Evolutionary conservation across 2,113 vertebrate species (phyloP).

Genomic region (Rousettus leschenaultii): DNA sequence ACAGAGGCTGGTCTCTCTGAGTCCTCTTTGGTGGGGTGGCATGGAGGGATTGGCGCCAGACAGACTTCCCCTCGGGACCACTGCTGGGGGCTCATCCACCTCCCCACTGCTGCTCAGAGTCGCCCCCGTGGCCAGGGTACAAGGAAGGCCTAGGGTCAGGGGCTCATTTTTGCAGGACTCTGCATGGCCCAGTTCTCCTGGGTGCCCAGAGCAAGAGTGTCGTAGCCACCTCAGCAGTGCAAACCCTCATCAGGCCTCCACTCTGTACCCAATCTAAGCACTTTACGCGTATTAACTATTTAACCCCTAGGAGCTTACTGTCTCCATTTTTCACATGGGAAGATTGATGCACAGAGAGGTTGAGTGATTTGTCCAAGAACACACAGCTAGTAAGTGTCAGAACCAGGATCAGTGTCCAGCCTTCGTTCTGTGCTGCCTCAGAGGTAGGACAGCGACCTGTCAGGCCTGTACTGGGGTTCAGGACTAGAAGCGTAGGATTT

Average conservation of each 20-base stretch:
- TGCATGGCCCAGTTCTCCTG: neutral
- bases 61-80: neutral
- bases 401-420: neutral
- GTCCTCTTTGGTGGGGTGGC: neutral
- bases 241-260: accelerated
- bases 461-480: neutral
- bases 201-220: neutral
- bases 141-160: neutral
- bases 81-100: no score
- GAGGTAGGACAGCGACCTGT: neutral
- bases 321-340: neutral
- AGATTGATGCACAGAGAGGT: neutral
- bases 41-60: neutral
- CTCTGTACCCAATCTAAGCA: neutral
- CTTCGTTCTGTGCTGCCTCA: neutral
- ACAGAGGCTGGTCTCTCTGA: neutral
- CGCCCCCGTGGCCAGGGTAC: neutral
- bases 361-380: neutral
- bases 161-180: neutral
- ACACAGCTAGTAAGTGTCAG: neutral
- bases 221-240: accelerated
- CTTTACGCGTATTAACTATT: neutral
- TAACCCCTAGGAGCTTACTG: neutral
- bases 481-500: neutral
- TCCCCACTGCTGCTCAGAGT: neutral